Conservation (phyloP, 2,797 vertebrate species). For the Prionace glauca region DNA sequence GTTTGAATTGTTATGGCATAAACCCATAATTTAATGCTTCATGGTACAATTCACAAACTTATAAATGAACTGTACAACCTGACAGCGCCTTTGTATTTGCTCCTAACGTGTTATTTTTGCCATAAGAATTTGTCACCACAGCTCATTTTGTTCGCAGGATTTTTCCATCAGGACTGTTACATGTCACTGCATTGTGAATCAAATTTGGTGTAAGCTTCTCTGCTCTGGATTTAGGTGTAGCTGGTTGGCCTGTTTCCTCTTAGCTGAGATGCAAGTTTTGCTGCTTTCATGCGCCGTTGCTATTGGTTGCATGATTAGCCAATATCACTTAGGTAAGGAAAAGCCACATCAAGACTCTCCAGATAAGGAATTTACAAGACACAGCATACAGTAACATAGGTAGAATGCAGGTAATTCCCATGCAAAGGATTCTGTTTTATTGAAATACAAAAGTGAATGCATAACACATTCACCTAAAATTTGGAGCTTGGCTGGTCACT, state of each 20-base stretch:
- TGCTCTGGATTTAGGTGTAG: background rate
- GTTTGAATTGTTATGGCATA: background rate
- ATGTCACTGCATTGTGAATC: background rate
- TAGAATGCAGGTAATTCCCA: background rate
- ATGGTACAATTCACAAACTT: background rate
- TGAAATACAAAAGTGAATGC: background rate
- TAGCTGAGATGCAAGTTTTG: background rate
- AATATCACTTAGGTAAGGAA: background rate
- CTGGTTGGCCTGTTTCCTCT: background rate
- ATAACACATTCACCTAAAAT: background rate
- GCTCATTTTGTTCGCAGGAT: background rate
- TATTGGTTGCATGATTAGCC: background rate
- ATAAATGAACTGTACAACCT: background rate
- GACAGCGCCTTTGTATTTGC: background rate
- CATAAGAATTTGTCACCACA: background rate
- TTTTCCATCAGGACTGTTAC: background rate
- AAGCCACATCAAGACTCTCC: background rate
- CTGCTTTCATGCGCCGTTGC: background rate
- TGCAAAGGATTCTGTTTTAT: background rate
- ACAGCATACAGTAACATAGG: background rate
- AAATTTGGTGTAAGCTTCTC: background rate
- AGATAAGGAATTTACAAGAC: background rate
- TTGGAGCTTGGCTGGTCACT: background rate
- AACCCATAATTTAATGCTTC: background rate
- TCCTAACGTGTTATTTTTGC: background rate